These are phyloP conservation scores for Arenaria interpres DNA, from an alignment of 2,113 vertebrate species.

Conservation along the genomic window DNA sequence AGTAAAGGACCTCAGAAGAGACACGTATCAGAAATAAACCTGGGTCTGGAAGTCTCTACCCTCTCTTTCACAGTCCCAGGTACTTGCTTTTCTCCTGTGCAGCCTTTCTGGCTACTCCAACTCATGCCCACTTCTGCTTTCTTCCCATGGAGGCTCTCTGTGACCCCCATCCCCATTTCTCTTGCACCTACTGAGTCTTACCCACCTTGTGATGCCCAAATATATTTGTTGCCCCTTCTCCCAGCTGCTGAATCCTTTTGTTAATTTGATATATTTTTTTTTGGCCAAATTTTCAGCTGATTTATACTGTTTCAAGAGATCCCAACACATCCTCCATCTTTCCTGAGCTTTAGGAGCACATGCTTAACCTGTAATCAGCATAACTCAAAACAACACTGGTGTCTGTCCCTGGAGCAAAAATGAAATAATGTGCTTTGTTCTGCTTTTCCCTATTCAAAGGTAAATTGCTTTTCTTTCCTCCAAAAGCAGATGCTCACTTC, in stretches of 20 bases:
- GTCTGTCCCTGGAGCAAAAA: not conserved
- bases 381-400: not conserved
- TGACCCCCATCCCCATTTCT: not conserved
- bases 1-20: not conserved
- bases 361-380: not conserved
- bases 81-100: not conserved
- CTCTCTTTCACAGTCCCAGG: not conserved
- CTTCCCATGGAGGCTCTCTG: not conserved
- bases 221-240: not conserved
- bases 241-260: not conserved
- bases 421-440: conserved; percentile 6
- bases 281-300: not conserved
- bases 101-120: not conserved
- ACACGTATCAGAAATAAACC: not conserved
- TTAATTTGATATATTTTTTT: not conserved
- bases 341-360: not conserved
- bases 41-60: not conserved
- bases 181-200: not conserved
- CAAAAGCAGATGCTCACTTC: not conserved
- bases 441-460: not conserved
- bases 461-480: conserved; percentile 16
- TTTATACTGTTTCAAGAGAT: not conserved
- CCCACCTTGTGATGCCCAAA: not conserved
- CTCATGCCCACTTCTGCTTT: not conserved
- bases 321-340: not conserved